Conservation (phyloP, 2,113 vertebrate genomes). For the Parotia lawesii region DNA sequence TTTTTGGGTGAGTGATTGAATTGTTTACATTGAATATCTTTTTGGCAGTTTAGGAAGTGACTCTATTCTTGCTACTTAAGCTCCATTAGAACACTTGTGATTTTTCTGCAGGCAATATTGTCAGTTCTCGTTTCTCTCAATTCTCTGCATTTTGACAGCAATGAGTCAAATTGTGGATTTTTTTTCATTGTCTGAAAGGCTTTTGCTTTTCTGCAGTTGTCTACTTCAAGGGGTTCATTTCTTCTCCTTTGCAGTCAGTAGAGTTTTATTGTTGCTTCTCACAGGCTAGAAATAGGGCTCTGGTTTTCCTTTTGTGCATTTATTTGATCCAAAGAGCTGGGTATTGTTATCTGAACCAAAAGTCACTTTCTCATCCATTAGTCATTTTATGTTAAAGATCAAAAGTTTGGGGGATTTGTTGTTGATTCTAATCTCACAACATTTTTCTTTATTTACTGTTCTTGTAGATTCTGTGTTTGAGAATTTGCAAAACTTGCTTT, state of each 20-base stretch:
- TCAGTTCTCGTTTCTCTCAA: not conserved
- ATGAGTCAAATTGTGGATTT: not conserved
- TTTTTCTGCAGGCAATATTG: not conserved
- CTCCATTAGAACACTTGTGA: not conserved
- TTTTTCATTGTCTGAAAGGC: not conserved
- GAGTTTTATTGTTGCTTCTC: not conserved
- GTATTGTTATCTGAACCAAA: slow-evolving; percentile 53
- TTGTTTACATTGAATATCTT: not conserved
- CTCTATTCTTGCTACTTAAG: not conserved
- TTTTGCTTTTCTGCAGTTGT: not conserved
- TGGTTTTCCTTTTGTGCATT: slow-evolving; percentile 8
- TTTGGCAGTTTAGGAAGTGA: slow-evolving; percentile 2
- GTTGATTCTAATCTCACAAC: slow-evolving; percentile 37
- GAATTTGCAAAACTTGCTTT: slow-evolving; percentile 64
- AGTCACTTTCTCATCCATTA: slow-evolving; percentile 61
- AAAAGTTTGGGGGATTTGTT: slow-evolving; percentile 15
- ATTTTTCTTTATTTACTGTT: slow-evolving; percentile 59
- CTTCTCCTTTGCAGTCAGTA: not conserved
- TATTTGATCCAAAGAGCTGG: slow-evolving; percentile 22
- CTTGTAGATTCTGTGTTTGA: slow-evolving; percentile 50
- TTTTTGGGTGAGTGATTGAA: not conserved
- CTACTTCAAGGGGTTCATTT: not conserved
- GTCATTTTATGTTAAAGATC: slow-evolving; percentile 30
- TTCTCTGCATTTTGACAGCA: slow-evolving; percentile 9
- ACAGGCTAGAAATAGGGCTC: not conserved